These are phyloP conservation scores for Pithys albifrons DNA, from an alignment of 2,113 vertebrate species.

Conservation along the genomic window DNA sequence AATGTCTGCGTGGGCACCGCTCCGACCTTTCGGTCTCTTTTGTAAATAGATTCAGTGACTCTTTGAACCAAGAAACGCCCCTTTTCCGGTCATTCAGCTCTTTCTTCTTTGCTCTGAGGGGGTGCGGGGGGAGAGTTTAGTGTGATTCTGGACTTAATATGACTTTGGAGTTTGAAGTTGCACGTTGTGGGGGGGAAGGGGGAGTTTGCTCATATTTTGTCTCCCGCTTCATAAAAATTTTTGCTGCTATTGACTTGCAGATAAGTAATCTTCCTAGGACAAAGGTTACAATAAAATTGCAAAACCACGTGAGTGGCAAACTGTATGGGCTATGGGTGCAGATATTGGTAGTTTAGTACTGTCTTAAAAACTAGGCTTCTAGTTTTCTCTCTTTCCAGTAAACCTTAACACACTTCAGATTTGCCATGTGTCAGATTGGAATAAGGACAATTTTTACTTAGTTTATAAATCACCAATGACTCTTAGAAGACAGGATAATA, in stretches of 20 bases:
- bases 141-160: background rate
- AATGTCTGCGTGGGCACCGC: background rate
- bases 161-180: background rate
- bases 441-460: background rate
- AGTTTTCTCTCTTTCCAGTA: background rate
- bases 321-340: background rate
- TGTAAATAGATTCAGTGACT: background rate
- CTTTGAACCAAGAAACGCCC: conserved; percentile 29
- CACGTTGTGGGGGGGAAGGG: background rate
- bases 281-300: conserved; percentile 12
- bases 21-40: background rate
- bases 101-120: background rate
- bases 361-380: background rate
- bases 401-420: background rate
- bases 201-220: background rate
- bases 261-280: background rate
- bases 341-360: background rate
- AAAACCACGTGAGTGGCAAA: background rate
- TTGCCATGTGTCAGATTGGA: background rate
- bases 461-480: background rate
- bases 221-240: background rate
- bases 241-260: background rate
- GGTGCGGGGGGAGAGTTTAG: background rate
- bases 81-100: background rate
- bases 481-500: background rate